phyloP scores from a whole-genome alignment of 1,140 invertebrate genomes.

The Metopolophium dirhodum region DNA sequence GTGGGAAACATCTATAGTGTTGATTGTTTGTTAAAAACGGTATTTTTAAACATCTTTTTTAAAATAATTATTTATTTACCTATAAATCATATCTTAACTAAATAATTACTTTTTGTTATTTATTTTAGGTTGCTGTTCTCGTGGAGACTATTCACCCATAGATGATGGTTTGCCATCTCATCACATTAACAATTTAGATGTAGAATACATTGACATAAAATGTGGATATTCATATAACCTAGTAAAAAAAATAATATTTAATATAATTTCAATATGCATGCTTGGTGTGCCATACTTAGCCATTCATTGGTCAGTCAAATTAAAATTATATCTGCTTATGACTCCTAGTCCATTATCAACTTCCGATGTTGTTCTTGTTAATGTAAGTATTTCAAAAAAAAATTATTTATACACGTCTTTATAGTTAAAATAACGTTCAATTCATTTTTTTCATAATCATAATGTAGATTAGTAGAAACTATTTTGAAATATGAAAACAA shows the following conservation, averaged over 20 bases:
- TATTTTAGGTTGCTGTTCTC: conserved; percentile 24
- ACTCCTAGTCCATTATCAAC: conserved; percentile 33
- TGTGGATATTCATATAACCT: conserved; percentile 28
- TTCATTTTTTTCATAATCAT: neutral
- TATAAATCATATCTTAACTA: neutral
- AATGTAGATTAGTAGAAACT: neutral
- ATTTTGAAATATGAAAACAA: neutral
- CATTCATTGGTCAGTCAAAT: conserved; percentile 39
- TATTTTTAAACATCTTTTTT: neutral
- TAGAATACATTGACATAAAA: conserved; percentile 24
- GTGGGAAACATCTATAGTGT: too few relatives aligned
- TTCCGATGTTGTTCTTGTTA: conserved; percentile 25
- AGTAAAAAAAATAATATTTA: conserved; percentile 35
- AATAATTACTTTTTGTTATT: neutral
- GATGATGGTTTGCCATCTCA: neutral
- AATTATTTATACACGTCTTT: neutral
- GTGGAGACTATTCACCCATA: neutral
- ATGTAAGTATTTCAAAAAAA: neutral
- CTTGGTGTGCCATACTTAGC: conserved; percentile 44
- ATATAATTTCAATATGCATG: conserved; percentile 31
- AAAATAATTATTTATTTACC: neutral
- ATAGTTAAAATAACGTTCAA: neutral
- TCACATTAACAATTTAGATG: neutral
- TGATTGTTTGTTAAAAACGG: too few relatives aligned
- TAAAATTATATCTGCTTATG: conserved; percentile 37